Evolutionary conservation across 2,113 vertebrate species (phyloP).

Genomic region (Carettochelys insculpta): DNA sequence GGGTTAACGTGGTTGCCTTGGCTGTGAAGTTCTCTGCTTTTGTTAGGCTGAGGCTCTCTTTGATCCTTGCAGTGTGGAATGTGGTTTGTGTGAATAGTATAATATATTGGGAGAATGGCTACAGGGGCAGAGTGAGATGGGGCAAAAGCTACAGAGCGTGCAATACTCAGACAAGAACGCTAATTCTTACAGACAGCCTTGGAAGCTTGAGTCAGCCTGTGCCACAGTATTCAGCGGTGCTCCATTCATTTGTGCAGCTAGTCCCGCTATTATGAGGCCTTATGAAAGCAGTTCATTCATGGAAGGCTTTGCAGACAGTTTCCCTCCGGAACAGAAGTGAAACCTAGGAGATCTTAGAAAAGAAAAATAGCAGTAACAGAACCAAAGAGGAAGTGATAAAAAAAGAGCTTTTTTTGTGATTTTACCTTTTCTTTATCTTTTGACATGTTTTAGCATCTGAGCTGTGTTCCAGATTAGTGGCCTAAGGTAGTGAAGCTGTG

Average conservation of each 20-base stretch:
- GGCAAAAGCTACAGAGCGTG: neutral
- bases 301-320: slow-evolving; percentile 32
- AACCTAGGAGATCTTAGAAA: slow-evolving; percentile 28
- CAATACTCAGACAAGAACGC: slow-evolving; percentile 37
- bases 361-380: slow-evolving; percentile 40
- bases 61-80: slow-evolving; percentile 27
- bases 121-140: slow-evolving; percentile 27
- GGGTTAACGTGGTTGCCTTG: neutral
- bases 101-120: slow-evolving; percentile 27
- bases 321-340: slow-evolving; percentile 45
- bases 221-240: slow-evolving; percentile 19
- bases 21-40: slow-evolving; percentile 38
- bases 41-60: slow-evolving; percentile 48
- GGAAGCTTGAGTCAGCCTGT: slow-evolving; percentile 34
- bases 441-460: slow-evolving; percentile 45
- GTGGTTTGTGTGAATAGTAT: slow-evolving; percentile 29
- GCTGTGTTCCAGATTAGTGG: slow-evolving; percentile 1
- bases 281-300: slow-evolving; percentile 41
- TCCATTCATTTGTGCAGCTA: slow-evolving; percentile 56
- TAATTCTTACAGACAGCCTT: slow-evolving; percentile 24
- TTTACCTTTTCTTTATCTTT: slow-evolving; percentile 58
- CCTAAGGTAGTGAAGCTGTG: slow-evolving; percentile 51
- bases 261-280: slow-evolving; percentile 44
- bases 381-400: slow-evolving; percentile 23
- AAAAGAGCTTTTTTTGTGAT: slow-evolving; percentile 54